These are phyloP conservation scores for Camelus bactrianus DNA, from an alignment of 2,113 vertebrate genomes.

Conservation along the genomic window DNA sequence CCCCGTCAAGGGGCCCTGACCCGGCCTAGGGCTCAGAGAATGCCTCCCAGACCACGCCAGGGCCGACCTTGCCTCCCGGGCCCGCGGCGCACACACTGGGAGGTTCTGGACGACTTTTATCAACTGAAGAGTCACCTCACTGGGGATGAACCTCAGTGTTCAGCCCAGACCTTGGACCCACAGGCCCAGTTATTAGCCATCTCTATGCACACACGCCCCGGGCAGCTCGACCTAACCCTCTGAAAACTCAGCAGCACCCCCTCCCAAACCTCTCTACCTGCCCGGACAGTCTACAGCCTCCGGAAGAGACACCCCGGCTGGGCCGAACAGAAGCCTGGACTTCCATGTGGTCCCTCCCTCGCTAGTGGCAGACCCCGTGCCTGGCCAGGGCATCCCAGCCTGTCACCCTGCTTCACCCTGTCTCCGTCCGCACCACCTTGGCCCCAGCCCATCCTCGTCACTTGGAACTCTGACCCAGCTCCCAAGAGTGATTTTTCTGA, in stretches of 20 bases:
- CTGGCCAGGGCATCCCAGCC: not conserved
- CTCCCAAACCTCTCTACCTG: not conserved
- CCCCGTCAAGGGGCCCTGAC: not conserved
- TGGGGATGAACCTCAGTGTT: not conserved
- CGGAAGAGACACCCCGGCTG: not conserved
- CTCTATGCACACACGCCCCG: not conserved
- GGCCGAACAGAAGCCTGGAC: not conserved
- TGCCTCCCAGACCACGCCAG: not conserved
- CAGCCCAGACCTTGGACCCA: not conserved
- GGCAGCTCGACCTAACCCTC: not conserved
- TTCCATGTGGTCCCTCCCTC: not conserved
- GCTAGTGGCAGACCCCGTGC: not conserved
- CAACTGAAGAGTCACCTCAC: not conserved
- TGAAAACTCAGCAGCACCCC: not conserved
- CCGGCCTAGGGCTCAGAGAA: not conserved
- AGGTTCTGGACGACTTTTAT: not conserved
- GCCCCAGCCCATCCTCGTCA: not conserved
- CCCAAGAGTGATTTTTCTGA: not conserved
- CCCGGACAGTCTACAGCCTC: not conserved
- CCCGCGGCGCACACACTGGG: not conserved
- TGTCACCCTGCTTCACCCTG: not conserved
- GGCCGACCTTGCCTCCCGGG: not conserved
- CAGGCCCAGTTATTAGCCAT: not conserved
- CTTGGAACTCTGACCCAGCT: not conserved
- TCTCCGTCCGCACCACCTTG: accelerated